A percentile compares a stretch with the other conserved stretches of the same genome.
Conservation (phyloP, 2,797 vertebrate species). For the Babyrousa celebensis region DNA sequence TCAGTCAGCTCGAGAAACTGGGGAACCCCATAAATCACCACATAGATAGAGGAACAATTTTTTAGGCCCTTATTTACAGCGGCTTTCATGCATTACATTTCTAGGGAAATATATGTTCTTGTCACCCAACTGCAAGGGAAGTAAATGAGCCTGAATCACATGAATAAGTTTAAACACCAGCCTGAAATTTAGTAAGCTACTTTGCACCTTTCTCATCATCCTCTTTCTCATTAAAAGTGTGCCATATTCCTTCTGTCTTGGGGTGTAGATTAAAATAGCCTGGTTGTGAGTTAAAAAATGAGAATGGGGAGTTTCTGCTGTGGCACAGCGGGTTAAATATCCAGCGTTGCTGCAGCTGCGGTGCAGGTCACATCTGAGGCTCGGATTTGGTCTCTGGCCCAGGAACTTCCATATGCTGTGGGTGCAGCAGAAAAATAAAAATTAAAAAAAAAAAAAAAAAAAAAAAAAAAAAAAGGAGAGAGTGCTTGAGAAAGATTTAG, state of each 20-base stretch:
- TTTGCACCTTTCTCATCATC: constrained; percentile 85
- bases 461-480: too few species aligned
- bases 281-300: neutral
- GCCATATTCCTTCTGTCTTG: constrained; percentile 88
- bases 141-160: constrained; percentile 92
- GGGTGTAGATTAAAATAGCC: constrained; percentile 65
- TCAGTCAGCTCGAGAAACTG: constrained; percentile 86
- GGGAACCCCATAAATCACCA: constrained; percentile 89
- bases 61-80: constrained; percentile 90
- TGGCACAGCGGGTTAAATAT: too few species aligned
- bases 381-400: too few species aligned
- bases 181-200: constrained; percentile 91
- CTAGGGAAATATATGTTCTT: constrained; percentile 92
- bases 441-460: too few species aligned
- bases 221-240: constrained; percentile 90
- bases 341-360: too few species aligned
- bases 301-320: too few species aligned
- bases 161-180: constrained; percentile 91
- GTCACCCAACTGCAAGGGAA: constrained; percentile 91
- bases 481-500: neutral
- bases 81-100: constrained; percentile 90
- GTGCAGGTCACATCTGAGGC: too few species aligned
- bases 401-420: too few species aligned
- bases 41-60: constrained; percentile 90
- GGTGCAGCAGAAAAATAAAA: too few species aligned